A percentile compares a stretch with the other conserved stretches of the same genome.
Evolutionary conservation across 2,888 invertebrate genomes (phyloP).

Genomic region (Phytoseiulus persimilis): DNA sequence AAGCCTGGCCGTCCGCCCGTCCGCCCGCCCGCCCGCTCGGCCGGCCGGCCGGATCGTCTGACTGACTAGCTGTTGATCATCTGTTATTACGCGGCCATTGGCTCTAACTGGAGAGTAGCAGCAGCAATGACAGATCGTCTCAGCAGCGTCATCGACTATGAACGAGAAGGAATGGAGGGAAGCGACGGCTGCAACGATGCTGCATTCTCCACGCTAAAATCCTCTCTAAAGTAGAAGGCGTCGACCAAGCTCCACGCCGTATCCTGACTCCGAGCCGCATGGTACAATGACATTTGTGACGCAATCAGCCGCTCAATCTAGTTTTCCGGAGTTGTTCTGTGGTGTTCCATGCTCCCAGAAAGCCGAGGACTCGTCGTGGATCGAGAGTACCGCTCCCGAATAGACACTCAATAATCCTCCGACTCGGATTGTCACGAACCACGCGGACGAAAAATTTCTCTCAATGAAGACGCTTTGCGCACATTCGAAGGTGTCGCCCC

Average conservation of each 20-base stretch:
- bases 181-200: not conserved
- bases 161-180: not conserved
- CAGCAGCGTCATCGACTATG: not conserved
- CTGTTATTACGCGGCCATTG: slow-evolving; percentile 5
- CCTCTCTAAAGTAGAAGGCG: not conserved
- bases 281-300: no score
- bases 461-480: no score
- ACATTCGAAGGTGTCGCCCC: no score
- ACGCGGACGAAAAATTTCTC: no score
- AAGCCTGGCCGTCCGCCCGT: not conserved
- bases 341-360: no score
- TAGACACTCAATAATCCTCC: no score
- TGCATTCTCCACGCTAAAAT: not conserved
- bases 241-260: not conserved
- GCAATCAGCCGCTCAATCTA: no score
- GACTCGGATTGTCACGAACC: no score
- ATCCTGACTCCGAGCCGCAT: not conserved
- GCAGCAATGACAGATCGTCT: not conserved
- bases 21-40: not conserved
- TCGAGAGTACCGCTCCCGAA: no score
- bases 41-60: not conserved
- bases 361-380: no score
- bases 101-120: not conserved
- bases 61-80: slow-evolving; percentile 5
- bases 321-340: no score